phyloP scores from a whole-genome alignment of 2,888 invertebrate genomes.

The Tetheella fluctuosa region DNA sequence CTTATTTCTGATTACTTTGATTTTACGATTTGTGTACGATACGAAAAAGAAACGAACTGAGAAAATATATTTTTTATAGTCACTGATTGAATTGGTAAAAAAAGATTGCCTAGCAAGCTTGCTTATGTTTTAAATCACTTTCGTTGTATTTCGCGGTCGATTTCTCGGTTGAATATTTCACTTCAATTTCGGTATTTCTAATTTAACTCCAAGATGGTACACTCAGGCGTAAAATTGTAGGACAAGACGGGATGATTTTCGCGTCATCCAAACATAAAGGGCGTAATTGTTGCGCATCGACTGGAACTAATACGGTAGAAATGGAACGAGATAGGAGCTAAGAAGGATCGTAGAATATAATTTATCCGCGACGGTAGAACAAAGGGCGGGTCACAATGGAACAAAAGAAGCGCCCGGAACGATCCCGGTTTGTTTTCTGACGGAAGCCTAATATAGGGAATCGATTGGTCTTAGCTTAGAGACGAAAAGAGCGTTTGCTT shows the following conservation, averaged over 20 bases:
- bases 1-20: too few relatives aligned
- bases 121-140: conserved; percentile 19
- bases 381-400: conserved; percentile 76
- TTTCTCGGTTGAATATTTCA: conserved; percentile 42
- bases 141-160: conserved; percentile 27
- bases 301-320: conserved; percentile 83
- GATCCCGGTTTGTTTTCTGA: conserved; percentile 74
- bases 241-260: conserved; percentile 78
- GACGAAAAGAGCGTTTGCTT: conserved; percentile 63
- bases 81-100: not conserved
- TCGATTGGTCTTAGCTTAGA: conserved; percentile 69
- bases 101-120: not conserved
- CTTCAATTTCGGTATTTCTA: conserved; percentile 57
- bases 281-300: conserved; percentile 82
- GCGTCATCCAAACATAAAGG: conserved; percentile 81
- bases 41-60: not conserved
- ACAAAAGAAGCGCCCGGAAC: conserved; percentile 75
- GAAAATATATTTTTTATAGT: not conserved
- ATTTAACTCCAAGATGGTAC: conserved; percentile 70
- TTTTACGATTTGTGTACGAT: too few relatives aligned
- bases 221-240: conserved; percentile 79
- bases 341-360: conserved; percentile 82
- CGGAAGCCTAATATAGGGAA: conserved; percentile 77
- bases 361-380: conserved; percentile 80
- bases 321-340: conserved; percentile 80